Base-by-base conservation (phyloP, 2,888 invertebrate species). In the Drosophila parthenogenetica region DNA sequence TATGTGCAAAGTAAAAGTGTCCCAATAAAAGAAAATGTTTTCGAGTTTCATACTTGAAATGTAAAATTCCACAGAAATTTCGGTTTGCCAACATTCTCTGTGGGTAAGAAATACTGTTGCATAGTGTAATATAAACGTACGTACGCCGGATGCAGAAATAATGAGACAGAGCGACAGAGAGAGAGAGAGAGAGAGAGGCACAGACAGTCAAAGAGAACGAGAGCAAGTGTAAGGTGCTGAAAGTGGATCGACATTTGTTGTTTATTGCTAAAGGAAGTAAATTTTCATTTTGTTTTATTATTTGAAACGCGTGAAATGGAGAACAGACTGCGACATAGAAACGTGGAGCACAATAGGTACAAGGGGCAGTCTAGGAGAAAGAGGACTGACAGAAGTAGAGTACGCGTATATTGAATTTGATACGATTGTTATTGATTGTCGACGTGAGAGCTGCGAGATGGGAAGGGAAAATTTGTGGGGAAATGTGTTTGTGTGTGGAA, bases 251-350 rank as follows among this genome's bases (percentile, higher is more conserved):
- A 79, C 79, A 79, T 79, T 87, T 87, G 82, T 77, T 75, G 82
- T 85, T 85, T 87, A 87, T 82, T 85, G 84, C 59, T 77, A 68
- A 69, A 63, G 65, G 54, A 76, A 87, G 86, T 75, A 75, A 86
- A 82, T 82, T 89, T 89, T 82, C 87, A 87, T 85, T 87, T 89
- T 74, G 70, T 62, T 81, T 76, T 79, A 73, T 84, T 86, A 73
- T 86, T 79, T 67, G 69, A 55, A 61, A 62, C 66, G 69, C 69
- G 59, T 50, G 69, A 76, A 71, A 65, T 40, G 66, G 37, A 68
- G 53, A 25, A 37, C 54, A 43, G 60, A 22, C 54, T 57, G 55
- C 35, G 37, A 37, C 55, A 57, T 22, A 25, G 35, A 35, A 16
- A 7, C 68, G 46, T 29, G 35, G 43, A 51, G 66, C 55, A 63